A percentile compares a stretch with the other conserved stretches of the same genome.
Conservation (phyloP, 1,140 invertebrate species). For the Eriocheir sinensis region DNA sequence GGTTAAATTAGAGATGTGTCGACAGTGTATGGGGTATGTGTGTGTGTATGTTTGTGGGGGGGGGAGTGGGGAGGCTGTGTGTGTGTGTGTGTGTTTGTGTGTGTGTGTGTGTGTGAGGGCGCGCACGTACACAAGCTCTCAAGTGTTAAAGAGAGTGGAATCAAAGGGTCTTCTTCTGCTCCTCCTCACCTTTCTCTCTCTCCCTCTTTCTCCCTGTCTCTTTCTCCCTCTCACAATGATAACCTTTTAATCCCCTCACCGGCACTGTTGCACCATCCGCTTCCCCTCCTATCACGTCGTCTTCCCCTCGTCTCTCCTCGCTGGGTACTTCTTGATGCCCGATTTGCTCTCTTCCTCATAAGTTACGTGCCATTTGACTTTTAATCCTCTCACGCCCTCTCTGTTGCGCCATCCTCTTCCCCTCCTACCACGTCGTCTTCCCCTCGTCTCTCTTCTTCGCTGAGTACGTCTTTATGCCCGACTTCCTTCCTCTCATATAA, state of each 20-base stretch:
- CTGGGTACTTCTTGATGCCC: neutral
- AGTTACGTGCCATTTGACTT: neutral
- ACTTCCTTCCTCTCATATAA: no score
- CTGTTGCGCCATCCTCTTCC: no score
- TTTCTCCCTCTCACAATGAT: neutral
- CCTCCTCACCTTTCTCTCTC: no score
- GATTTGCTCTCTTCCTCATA: neutral
- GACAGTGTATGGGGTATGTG: neutral
- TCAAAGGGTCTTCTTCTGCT: neutral
- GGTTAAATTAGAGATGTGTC: no score
- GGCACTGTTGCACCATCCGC: neutral
- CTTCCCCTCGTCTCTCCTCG: conserved; percentile 39
- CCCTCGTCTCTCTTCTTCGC: no score
- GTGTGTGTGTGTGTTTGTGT: conserved; percentile 29
- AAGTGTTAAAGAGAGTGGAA: neutral
- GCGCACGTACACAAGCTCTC: no score
- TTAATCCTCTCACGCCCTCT: no score
- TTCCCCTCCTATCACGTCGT: no score
- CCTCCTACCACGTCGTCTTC: neutral
- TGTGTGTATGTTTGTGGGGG: neutral
- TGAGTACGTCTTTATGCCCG: neutral
- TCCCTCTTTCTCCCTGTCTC: neutral
- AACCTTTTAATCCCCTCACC: neutral
- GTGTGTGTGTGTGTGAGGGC: neutral
- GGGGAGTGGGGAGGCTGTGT: no score